Conservation (phyloP, 2,888 invertebrate species). For the Ochropleura plecta region DNA sequence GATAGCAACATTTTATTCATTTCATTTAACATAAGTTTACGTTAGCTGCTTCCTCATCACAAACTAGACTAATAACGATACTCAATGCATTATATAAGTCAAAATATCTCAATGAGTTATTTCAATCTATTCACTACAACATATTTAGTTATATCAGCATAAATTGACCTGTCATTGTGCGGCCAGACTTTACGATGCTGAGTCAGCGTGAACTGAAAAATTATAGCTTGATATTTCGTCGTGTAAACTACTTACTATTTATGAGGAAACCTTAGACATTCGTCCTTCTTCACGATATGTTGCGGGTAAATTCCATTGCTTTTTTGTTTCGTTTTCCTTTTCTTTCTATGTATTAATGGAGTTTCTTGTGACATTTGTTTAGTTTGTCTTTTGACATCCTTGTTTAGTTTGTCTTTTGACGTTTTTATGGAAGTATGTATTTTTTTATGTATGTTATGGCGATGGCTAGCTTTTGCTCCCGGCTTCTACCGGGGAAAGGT, state of each 20-base stretch:
- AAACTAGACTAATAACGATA: conserved; percentile 13
- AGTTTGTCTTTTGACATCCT: not conserved
- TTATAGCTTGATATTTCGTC: not conserved
- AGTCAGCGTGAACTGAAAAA: not conserved
- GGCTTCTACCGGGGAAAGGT: not conserved
- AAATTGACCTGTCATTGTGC: not conserved
- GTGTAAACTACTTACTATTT: conserved; percentile 13
- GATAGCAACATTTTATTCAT: conserved; percentile 2
- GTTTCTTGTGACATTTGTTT: not conserved
- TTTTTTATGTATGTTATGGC: too few relatives aligned
- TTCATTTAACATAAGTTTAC: conserved; percentile 6
- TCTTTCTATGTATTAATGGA: conserved; percentile 2
- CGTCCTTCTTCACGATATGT: conserved; percentile 28
- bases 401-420: not conserved
- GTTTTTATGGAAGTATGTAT: not conserved
- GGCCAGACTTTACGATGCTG: too few relatives aligned
- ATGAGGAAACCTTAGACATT: conserved; percentile 27
- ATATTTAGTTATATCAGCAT: not conserved
- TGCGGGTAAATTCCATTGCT: conserved; percentile 36
- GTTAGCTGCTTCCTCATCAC: conserved; percentile 16
- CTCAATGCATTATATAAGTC: conserved; percentile 4
- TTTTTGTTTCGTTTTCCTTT: conserved; percentile 49
- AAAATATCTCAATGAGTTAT: conserved; percentile 19
- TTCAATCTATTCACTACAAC: conserved; percentile 24
- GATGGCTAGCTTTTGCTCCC: not conserved